phyloP scores from a whole-genome alignment of 2,888 invertebrate species.

The Timema cristinae region DNA sequence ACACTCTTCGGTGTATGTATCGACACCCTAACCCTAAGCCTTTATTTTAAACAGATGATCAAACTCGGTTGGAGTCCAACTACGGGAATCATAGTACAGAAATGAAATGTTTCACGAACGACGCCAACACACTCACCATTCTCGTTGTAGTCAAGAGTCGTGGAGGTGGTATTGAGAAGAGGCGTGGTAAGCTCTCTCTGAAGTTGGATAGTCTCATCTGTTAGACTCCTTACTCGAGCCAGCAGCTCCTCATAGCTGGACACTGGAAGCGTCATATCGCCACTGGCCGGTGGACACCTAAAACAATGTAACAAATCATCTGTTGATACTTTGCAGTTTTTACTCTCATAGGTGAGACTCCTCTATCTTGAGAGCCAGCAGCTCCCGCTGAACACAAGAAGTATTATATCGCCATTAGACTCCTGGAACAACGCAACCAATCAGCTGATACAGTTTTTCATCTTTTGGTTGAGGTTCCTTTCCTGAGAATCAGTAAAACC shows the following conservation, averaged over 20 bases:
- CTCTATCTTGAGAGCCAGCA: background rate
- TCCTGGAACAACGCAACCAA: no score
- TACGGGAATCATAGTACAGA: no score
- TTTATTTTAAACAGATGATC: no score
- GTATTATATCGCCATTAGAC: background rate
- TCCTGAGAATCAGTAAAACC: no score
- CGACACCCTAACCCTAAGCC: no score
- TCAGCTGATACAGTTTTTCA: no score
- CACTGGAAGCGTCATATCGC: conserved; percentile 55
- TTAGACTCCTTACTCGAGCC: conserved; percentile 55
- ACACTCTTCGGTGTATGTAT: no score
- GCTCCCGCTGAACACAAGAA: background rate
- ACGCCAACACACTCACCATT: conserved; percentile 35
- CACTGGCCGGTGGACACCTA: conserved; percentile 35
- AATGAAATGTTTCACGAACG: no score
- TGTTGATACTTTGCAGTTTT: no score
- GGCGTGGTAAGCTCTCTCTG: conserved; percentile 50
- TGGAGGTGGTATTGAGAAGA: conserved; percentile 36
- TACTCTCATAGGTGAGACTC: background rate
- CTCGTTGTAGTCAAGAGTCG: conserved; percentile 41
- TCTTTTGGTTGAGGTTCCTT: no score
- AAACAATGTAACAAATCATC: no score
- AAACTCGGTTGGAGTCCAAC: no score
- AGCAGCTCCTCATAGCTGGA: conserved; percentile 59
- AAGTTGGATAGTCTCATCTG: conserved; percentile 54